Evolutionary conservation across 2,113 vertebrate species (phyloP), one percentile per base, ranked within the genome.

Genomic region (Oryzias melastigma): DNA sequence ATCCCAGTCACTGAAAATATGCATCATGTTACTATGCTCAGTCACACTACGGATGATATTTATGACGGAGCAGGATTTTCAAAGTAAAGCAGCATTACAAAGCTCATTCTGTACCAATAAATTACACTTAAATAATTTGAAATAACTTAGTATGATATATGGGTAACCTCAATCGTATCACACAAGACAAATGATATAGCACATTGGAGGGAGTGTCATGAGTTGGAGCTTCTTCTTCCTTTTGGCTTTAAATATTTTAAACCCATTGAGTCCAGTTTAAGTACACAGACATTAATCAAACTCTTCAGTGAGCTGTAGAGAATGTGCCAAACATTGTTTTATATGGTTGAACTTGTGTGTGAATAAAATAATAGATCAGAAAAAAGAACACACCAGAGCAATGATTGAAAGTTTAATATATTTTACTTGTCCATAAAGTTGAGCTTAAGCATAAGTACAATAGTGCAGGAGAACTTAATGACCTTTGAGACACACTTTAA

Each of bases 401-500:
- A 5, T 17, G 15, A 16, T 44, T 17, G 16, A 16, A 2, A 44
- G 6, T 44, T 15, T 14, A 15, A 44, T 44, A 15, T 15, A 2
- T 12, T 35, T 12, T 35, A 35, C 8, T 3, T 35, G 35, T 35
- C 35, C 35, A 35, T 12, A 35, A 35, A 35, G 35, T 12, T 35
- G 8, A 12, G 35, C 10, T 35, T 35, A 35, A 35, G 10, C 35
- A 35, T 12, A 35, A 27, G 25, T 14, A 19, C 19, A 49, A 49
- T 5, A 22, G 17, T 1, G 8, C 25, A 15, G 13, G 50, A 46
- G 13, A 55, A 3, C 13, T 45, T 50, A 46, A 41, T 19, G 44
- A 40, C 64, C 41, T 41, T 40, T 56, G 15, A 48, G 8, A 64
- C 48, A 27, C 22, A 22, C 20, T 69, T 18, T 35, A 5, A 68